A percentile compares a stretch with the other conserved stretches of the same genome.
phyloP scores from a whole-genome alignment of 2,797 vertebrate species.

The Carcharodon carcharias region DNA sequence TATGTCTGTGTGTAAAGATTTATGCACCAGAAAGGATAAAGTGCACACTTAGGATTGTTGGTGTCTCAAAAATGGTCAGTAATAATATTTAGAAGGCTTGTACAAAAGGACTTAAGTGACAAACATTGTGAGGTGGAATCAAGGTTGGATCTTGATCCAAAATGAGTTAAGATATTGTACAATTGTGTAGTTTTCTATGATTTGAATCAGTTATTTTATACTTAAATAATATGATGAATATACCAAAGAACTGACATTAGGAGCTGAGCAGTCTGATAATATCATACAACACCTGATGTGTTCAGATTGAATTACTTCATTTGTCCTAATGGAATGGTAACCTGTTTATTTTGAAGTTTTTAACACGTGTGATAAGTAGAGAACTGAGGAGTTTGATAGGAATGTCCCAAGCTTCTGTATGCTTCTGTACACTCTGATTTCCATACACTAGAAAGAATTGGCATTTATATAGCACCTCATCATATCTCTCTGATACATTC shows the following conservation, averaged over 20 bases:
- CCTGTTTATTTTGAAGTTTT: background rate
- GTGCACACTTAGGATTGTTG: background rate
- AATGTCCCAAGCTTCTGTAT: background rate
- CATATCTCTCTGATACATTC: background rate
- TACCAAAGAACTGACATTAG: background rate
- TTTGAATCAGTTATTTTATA: background rate
- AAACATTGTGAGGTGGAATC: background rate
- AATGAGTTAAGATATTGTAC: background rate
- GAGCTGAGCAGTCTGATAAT: background rate
- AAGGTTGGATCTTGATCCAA: background rate
- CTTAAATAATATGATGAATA: background rate
- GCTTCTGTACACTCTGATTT: background rate
- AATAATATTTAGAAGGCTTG: background rate
- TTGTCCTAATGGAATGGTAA: background rate
- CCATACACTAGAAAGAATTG: background rate
- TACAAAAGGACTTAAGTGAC: background rate
- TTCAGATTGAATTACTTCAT: background rate
- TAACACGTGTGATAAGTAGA: background rate
- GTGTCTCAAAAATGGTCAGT: background rate
- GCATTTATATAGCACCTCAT: background rate
- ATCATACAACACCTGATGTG: background rate
- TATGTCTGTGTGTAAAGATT: background rate
- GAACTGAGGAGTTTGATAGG: background rate
- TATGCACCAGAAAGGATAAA: background rate
- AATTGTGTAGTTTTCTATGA: background rate